Base-by-base conservation (phyloP, 2,888 invertebrate genomes). In the Cetonia aurata region DNA sequence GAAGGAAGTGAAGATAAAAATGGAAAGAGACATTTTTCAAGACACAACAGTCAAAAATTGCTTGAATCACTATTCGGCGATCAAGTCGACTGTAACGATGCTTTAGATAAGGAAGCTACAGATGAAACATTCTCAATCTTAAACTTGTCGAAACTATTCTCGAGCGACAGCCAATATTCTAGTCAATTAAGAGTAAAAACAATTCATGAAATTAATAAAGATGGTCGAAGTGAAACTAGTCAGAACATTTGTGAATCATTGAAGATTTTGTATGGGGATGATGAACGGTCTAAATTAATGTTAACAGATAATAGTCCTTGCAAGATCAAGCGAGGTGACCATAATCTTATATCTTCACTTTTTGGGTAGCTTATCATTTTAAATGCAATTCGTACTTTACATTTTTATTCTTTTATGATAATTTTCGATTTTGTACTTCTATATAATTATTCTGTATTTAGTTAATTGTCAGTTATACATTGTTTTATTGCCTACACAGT, bases 31-130 rank as follows among this genome's bases (percentile, higher is more conserved):
- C 41, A 33, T 41, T 68, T 69, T 15, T 9, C 3, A 37, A n/a
- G 55, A 15, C 44, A n/a, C 12, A 53, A 67, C 15, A 67, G 67
- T 41, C 12, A 59, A 52, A 12, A 25, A n/a, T 25, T 71, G 2
- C 31, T 71, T 17, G 12, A 13, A 25, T 59, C 71, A 10, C 50
- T 71, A 8, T 71, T 66, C 52, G 71, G 71, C n/a, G 67, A 59
- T 15, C 9, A 42, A 15, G 15, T 41, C 10, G 6, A 13, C 25
- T 48, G 48, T 17, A 13, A 3, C 12, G 69, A 69, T 9, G 53
- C 60, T 44, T 17, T 46, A 10, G 3, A 13, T 8, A 19, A 50
- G 17, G 48, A 37, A 3, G 50, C 12, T 17, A 13, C 46, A 3
- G 62, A 65, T 6, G 41, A 15, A 17, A 52, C 25, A 65, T 17